These are phyloP conservation scores for Trisateles emortualis DNA, from an alignment of 2,888 invertebrate genomes.

Conservation along the genomic window DNA sequence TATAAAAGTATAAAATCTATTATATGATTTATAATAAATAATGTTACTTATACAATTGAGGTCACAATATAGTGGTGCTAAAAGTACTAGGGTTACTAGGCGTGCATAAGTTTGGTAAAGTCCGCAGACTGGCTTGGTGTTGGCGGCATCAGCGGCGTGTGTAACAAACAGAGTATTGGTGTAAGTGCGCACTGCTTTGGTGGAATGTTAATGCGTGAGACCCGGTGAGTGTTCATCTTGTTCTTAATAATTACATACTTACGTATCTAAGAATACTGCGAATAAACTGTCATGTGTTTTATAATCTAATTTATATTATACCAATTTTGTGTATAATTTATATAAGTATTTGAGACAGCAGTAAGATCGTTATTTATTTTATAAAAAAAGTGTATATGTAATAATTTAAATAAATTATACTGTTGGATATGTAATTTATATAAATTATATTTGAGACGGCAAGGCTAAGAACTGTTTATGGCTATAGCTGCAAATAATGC, in stretches of 20 bases:
- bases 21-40: background rate
- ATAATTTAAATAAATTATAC: too few relatives aligned
- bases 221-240: slow-evolving; percentile 85
- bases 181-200: slow-evolving; percentile 86
- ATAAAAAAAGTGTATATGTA: too few relatives aligned
- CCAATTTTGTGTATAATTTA: background rate
- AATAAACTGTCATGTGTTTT: too few relatives aligned
- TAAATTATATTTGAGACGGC: too few relatives aligned
- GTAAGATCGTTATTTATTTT: too few relatives aligned
- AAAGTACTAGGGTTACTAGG: slow-evolving; percentile 78
- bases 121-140: slow-evolving; percentile 84
- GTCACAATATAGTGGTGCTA: slow-evolving; percentile 70
- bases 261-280: slow-evolving; percentile 44
- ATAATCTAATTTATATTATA: background rate
- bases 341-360: too few relatives aligned
- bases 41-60: slow-evolving; percentile 54
- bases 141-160: slow-evolving; percentile 79
- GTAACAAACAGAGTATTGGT: slow-evolving; percentile 79
- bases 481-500: too few relatives aligned
- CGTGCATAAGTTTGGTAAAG: slow-evolving; percentile 82
- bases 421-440: too few relatives aligned
- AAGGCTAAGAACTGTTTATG: too few relatives aligned
- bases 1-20: background rate
- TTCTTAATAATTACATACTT: slow-evolving; percentile 71
- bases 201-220: slow-evolving; percentile 85